phyloP scores from a whole-genome alignment of 2,113 vertebrate genomes.

The Condylura cristata region DNA sequence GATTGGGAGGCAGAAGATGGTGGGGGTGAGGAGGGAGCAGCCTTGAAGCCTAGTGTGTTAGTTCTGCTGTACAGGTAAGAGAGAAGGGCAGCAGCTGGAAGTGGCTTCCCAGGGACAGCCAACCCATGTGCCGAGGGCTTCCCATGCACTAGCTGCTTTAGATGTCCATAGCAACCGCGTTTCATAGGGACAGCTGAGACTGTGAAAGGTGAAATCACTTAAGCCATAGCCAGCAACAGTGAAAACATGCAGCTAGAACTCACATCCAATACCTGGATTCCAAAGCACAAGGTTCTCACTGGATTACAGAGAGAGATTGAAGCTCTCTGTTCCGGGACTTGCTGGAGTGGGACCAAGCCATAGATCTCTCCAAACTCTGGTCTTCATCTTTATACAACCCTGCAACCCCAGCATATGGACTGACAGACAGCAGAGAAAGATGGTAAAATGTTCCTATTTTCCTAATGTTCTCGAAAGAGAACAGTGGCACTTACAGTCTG shows the following conservation, averaged over 20 bases:
- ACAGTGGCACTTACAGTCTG: neutral
- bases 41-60: too few species aligned
- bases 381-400: neutral
- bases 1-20: neutral
- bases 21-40: neutral
- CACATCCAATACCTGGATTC: neutral
- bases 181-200: neutral
- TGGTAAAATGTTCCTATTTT: neutral
- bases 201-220: neutral
- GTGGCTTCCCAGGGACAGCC: neutral
- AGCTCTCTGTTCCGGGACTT: neutral
- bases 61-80: neutral
- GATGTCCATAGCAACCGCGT: neutral
- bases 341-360: neutral
- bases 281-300: neutral
- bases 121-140: too few species aligned
- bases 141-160: neutral
- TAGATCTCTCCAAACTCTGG: neutral
- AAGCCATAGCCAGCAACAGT: neutral
- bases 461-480: neutral
- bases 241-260: neutral
- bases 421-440: neutral
- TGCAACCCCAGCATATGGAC: accelerated
- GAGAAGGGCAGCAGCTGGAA: too few species aligned
- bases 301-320: neutral